Evolutionary conservation across 2,797 vertebrate genomes (phyloP), one percentile per base, ranked within the genome.

Genomic region (Cottoperca gobio): DNA sequence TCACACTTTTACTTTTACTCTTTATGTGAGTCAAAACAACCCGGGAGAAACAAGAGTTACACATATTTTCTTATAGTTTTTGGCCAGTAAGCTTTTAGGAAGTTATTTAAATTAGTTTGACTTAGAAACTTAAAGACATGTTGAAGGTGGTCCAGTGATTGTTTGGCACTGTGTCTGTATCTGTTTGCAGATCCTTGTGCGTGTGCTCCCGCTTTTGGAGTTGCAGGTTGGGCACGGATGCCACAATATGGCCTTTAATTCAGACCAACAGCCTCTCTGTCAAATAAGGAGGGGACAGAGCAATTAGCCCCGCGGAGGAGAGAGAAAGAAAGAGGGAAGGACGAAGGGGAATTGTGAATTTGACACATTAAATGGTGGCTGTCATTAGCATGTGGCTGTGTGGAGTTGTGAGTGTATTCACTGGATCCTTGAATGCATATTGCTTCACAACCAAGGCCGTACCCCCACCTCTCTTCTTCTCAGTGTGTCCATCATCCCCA

Each of bases 311-410:
- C 14, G 52, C 49, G 67, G 73, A 83, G 82, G 78, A 88, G 76
- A 82, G 73, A 78, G 73, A 79, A 79, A 86, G 67, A 87, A 79
- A 81, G 83, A 85, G 19, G 74, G 71, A 65, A 79, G 77, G 89
- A 89, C 60, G 82, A 73, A 88, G 78, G 87, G 86, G 81, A 84
- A 90, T 90, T 89, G 88, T 92, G 91, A 92, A 90, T 94, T 88
- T 94, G 93, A 93, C 89, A 91, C 88, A 78, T 92, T 92, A 94
- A 95, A 94, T 94, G 88, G 92, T 88, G 82, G 75, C 70, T 65
- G 53, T 92, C 86, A 95, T 95, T 95, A 94, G 94, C 94, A 94
- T 95, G 94, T 91, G 89, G 88, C 78, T 90, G 90, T 92, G 91
- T 90, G 58, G 86, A 67, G 73, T 87, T 45, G 39, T 76, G 73